Evolutionary conservation across 2,113 vertebrate species (phyloP).

Genomic region (Uropsilus gracilis): DNA sequence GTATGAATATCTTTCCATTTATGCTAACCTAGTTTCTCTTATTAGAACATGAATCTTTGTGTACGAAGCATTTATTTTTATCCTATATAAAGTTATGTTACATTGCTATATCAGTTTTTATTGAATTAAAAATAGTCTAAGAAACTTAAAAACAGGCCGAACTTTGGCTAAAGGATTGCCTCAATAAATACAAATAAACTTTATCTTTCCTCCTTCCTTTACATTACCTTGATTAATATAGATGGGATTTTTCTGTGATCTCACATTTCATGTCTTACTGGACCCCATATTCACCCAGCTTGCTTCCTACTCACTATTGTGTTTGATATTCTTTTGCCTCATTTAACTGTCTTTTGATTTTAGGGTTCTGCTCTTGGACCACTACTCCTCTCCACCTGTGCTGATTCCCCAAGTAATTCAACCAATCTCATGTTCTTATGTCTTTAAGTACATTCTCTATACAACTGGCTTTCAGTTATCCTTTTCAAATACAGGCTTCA

Average conservation of each 20-base stretch:
- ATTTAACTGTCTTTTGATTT: background rate
- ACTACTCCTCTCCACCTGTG: background rate
- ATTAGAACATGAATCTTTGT: slow-evolving; percentile 1
- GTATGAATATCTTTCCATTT: background rate
- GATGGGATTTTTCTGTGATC: background rate
- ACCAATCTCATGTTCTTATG: background rate
- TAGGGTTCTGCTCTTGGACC: background rate
- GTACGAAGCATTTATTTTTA: slow-evolving; percentile 3
- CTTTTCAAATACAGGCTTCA: background rate
- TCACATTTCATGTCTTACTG: background rate
- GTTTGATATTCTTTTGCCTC: background rate
- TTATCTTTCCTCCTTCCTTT: background rate
- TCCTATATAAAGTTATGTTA: background rate
- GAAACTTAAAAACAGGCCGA: background rate
- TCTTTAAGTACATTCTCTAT: background rate
- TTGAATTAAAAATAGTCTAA: slow-evolving; percentile 31
- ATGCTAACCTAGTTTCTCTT: background rate
- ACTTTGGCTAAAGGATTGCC: slow-evolving; percentile 3
- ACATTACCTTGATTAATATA: background rate
- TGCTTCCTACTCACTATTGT: background rate
- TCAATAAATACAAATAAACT: slow-evolving; percentile 3
- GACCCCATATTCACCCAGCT: background rate
- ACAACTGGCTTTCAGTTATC: background rate
- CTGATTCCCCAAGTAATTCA: background rate
- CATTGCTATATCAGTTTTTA: background rate